Evolutionary conservation across 2,888 invertebrate species (phyloP), one percentile per base, ranked within the genome.

Genomic region (Parnassius orleans): DNA sequence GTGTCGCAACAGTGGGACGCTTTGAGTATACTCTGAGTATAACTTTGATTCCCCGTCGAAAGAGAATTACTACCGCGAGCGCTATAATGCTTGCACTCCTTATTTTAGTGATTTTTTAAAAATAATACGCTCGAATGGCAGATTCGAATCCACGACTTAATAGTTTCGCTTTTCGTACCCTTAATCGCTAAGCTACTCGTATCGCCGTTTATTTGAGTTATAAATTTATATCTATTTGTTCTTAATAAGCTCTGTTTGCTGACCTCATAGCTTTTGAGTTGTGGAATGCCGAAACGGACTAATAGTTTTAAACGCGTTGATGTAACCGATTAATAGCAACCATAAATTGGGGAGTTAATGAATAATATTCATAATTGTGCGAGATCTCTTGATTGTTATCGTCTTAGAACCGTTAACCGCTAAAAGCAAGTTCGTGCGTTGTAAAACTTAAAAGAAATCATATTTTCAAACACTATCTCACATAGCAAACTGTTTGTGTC

Each of bases 401-500:
- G 65, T 52, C 62, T 60, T 55, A 60, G 62, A 65, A 65, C 63
- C 66, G 67, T 66, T 68, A 66, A 66, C 51, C 55, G 60, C 53
- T 69, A 66, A 68, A 68, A 62, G 66, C 55, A 50, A 51, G 44
- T 68, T 77, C 74, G 75, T 79, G 75, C 64, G 57, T 64, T 65
- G 70, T 75, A 74, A 76, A 78, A 75, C 75, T 73, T 69, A 71
- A 71, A 72, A 71, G 69, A 74, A 69, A 67, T 68, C 69, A 66
- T 68, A 65, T 66, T 68, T 68, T 47, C 53, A 19, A 54, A 61
- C 65, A 63, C 65, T 70, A 68, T 64, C 53, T 60, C 56, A 61
- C 61, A 65, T 51, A 54, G 24, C 41, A 14, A 12, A 12, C 46
- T 66, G 67, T 72, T 70, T 68, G 65, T 67, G 41, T 53, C 11